Conservation (phyloP, 35 echinoderm and acorn worm species). For the Acanthaster planci region DNA sequence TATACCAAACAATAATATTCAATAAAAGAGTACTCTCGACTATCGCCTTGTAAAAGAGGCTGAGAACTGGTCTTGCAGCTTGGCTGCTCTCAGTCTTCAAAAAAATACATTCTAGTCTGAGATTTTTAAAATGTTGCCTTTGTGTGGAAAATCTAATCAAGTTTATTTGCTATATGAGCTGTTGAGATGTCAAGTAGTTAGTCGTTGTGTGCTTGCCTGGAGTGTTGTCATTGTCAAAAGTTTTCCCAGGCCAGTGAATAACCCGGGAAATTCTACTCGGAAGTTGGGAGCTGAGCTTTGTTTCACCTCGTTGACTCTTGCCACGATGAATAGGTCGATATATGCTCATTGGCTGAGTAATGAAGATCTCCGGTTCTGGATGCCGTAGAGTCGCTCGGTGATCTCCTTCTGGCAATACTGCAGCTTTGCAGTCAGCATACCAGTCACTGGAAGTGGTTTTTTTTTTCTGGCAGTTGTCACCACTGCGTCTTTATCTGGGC, state of each 20-base stretch:
- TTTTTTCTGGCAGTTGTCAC: neutral
- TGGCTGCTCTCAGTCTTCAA: no score
- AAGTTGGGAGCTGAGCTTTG: neutral
- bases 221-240: constrained; percentile 18
- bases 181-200: constrained; percentile 40
- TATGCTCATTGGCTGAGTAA: constrained; percentile 41
- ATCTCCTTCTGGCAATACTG: neutral
- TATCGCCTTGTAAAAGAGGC: no score
- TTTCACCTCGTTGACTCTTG: constrained; percentile 25
- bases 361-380: constrained; percentile 35
- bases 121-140: no score
- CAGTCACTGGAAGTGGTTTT: neutral
- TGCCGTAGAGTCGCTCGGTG: constrained; percentile 30
- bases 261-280: constrained; percentile 32
- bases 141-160: no score
- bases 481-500: neutral
- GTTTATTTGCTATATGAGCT: constrained; percentile 50
- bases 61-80: no score
- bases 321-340: constrained; percentile 28
- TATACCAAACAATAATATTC: no score
- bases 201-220: no score
- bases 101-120: no score
- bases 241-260: constrained; percentile 58
- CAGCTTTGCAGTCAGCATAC: neutral
- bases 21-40: no score